Evolutionary conservation across 2,888 invertebrate genomes (phyloP).

Genomic region (Trisateles emortualis): DNA sequence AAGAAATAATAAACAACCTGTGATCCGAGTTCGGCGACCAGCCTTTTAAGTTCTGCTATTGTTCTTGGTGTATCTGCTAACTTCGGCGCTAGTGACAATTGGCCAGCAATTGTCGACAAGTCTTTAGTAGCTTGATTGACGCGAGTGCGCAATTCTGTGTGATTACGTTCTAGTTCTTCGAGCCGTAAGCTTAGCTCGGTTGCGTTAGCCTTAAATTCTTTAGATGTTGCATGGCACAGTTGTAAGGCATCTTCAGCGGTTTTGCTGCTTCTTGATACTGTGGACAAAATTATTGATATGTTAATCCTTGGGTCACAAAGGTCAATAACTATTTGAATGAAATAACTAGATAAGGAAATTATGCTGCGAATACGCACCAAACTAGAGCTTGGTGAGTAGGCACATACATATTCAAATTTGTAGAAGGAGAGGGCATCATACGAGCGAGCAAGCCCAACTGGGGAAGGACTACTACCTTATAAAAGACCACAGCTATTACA

Average conservation of each 20-base stretch:
- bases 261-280: constrained; percentile 90
- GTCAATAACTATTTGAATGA: too few relatives aligned
- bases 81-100: constrained; percentile 87
- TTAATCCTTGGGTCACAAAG: too few relatives aligned
- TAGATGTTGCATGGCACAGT: constrained; percentile 90
- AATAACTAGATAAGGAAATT: neutral
- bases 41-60: constrained; percentile 83
- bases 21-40: constrained; percentile 88
- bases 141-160: constrained; percentile 71
- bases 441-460: too few relatives aligned
- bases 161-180: constrained; percentile 84
- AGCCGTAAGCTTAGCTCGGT: constrained; percentile 87
- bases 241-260: constrained; percentile 90
- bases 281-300: constrained; percentile 41
- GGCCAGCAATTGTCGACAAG: constrained; percentile 85
- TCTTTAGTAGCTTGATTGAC: constrained; percentile 79
- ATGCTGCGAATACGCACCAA: too few relatives aligned
- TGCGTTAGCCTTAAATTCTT: constrained; percentile 89
- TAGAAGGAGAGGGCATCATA: too few relatives aligned
- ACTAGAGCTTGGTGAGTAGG: too few relatives aligned
- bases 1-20: constrained; percentile 77
- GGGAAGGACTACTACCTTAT: too few relatives aligned
- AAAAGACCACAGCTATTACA: too few relatives aligned
- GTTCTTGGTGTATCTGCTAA: constrained; percentile 87
- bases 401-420: too few relatives aligned